Conservation (phyloP, 1,140 invertebrate genomes). For the Papilio aristodemus region DNA sequence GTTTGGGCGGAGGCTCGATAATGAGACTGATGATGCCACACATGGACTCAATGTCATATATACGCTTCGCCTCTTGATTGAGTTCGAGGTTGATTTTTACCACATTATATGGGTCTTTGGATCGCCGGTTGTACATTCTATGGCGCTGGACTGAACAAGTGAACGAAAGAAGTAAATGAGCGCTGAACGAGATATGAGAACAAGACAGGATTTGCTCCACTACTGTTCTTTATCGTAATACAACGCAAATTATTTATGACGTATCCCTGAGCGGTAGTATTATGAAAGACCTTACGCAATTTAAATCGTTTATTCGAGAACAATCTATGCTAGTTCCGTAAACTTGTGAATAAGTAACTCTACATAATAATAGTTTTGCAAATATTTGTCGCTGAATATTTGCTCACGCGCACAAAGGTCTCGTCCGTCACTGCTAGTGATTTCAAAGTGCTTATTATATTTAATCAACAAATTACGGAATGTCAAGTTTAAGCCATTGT, state of each 20-base stretch:
- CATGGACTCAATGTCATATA: too few species aligned
- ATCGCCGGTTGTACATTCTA: too few species aligned
- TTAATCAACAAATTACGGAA: constrained; percentile 20
- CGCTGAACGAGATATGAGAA: background rate
- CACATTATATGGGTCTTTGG: too few species aligned
- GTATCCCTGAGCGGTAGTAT: background rate
- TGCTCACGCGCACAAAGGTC: constrained; percentile 22
- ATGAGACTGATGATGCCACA: too few species aligned
- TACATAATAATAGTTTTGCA: constrained; percentile 23
- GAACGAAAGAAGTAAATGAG: too few species aligned
- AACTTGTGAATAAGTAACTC: constrained; percentile 12
- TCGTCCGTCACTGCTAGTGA: constrained; percentile 24
- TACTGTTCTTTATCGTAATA: too few species aligned
- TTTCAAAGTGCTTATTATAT: constrained; percentile 27
- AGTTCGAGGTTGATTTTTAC: too few species aligned
- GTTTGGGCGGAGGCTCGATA: too few species aligned
- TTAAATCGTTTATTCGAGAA: background rate
- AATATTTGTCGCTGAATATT: constrained; percentile 13
- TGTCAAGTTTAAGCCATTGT: constrained; percentile 13
- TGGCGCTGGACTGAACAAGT: too few species aligned
- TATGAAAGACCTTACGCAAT: background rate
- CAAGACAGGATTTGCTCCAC: too few species aligned
- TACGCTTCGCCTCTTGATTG: too few species aligned
- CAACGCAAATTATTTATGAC: background rate
- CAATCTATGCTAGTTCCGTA: background rate